A percentile compares a stretch with the other conserved stretches of the same genome.
These are phyloP conservation scores for Trichogramma pretiosum DNA, from an alignment of 1,140 invertebrate species.

Conservation along the genomic window DNA sequence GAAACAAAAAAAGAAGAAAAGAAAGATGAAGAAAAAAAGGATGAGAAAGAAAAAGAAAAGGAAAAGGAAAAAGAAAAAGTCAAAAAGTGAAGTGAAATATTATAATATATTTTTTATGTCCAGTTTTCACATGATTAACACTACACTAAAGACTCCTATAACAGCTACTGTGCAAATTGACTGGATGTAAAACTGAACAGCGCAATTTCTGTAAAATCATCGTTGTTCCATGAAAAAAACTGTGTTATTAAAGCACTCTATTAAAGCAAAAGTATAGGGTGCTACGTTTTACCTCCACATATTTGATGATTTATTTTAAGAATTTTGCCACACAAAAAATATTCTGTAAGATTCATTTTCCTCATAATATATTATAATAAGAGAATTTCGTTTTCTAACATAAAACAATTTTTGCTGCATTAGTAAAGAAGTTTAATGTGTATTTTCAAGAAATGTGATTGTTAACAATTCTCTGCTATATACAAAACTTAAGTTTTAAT, in stretches of 20 bases:
- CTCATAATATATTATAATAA: conserved; percentile 10
- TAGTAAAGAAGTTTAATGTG: conserved; percentile 13
- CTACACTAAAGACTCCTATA: conserved; percentile 9
- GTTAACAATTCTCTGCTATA: too few species aligned
- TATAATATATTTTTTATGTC: conserved; percentile 7
- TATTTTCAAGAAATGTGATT: conserved; percentile 18
- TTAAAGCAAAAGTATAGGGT: conserved; percentile 4
- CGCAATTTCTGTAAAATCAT: conserved; percentile 17
- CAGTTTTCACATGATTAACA: conserved; percentile 13
- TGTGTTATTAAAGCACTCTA: conserved; percentile 12
- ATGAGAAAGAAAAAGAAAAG: conserved; percentile 43
- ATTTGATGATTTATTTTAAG: background rate
- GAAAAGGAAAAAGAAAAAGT: conserved; percentile 20
- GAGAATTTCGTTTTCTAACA: conserved; percentile 14
- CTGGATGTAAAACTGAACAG: conserved; percentile 8
- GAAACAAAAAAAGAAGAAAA: conserved; percentile 63
- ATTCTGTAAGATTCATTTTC: conserved; percentile 17
- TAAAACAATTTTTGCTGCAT: conserved; percentile 14
- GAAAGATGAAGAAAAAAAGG: conserved; percentile 56
- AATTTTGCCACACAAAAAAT: conserved; percentile 8
- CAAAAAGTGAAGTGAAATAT: conserved; percentile 17
- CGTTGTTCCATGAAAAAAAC: conserved; percentile 12
- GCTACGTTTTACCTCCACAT: background rate
- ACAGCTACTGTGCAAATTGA: conserved; percentile 13
- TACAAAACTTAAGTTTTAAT: too few species aligned